Evolutionary conservation across 2,113 vertebrate species (phyloP), one percentile per base, ranked within the genome.

Genomic region (Perca flavescens): DNA sequence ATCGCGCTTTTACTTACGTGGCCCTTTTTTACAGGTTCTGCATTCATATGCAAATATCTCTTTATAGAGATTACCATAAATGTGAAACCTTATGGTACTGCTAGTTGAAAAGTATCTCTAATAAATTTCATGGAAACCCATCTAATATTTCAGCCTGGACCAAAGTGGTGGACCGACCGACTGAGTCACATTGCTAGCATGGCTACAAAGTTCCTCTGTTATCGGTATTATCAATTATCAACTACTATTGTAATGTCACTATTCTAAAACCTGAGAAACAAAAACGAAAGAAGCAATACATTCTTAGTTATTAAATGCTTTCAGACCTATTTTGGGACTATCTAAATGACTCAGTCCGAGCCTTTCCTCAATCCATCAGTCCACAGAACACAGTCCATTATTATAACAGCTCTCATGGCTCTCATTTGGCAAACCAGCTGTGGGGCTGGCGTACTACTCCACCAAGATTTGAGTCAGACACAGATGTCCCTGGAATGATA

Each of bases 351-450:
- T 71, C 68, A 77, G 80, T 74, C 73, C 14, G 66, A 60, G 16
- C 70, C 72, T 72, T 73, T 78, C 49, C 36, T 86, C 60, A 81
- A 7, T 88, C 87, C 70, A 79, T 85, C 79, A 11, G 16, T 79
- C 74, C 64, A 36, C 64, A 22, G 46, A 19, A 3, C 46, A 2
- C 69, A 43, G 54, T 67, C 66, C 52, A 0, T 76, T 22, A 62
- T 3, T 66, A 11, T 60, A 61, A 17, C 68, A 52, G 62, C 21
- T 6, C 58, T 80, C 28, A n/a, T 21, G 43, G 53, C 60, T 73
- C 34, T 28, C 22, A 7, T 60, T 85, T 77, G 75, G 76, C 79
- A 86, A 85, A 82, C 77, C 89, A 91, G 83, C 88, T 86, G 83
- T 74, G 78, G 19, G 36, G 56, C 80, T 84, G 77, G 77, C 61